Conservation (phyloP, 2,113 vertebrate genomes). For the Muscicapa adusta region DNA sequence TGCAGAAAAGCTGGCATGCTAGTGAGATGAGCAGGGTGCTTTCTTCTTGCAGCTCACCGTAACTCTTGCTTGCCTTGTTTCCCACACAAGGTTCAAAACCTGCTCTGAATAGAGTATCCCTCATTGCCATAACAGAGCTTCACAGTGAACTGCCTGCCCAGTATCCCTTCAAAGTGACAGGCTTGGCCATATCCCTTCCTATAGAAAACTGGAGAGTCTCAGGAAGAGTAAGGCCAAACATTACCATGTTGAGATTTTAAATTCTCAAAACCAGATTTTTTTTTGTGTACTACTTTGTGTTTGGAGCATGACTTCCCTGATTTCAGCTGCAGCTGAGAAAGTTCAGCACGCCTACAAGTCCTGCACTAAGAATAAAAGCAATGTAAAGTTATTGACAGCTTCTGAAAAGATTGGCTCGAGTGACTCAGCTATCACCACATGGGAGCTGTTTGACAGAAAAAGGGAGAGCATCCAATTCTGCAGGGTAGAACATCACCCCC, state of each 20-base stretch:
- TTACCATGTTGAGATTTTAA: not conserved
- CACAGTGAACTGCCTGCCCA: not conserved
- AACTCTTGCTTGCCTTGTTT: not conserved
- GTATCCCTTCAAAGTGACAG: not conserved
- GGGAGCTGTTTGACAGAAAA: slow-evolving; percentile 24
- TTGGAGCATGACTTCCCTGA: not conserved
- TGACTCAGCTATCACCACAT: slow-evolving; percentile 17
- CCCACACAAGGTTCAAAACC: not conserved
- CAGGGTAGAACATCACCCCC: not conserved
- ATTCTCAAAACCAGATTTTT: not conserved
- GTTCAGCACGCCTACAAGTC: not conserved
- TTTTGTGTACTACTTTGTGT: not conserved
- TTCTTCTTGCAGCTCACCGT: not conserved
- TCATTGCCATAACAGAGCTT: not conserved
- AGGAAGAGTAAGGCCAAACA: not conserved
- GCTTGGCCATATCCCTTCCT: not conserved
- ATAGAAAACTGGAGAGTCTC: not conserved
- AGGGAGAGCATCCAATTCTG: slow-evolving; percentile 1
- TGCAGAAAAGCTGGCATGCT: not conserved
- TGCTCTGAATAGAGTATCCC: not conserved
- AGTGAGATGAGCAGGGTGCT: not conserved
- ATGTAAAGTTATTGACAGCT: slow-evolving; percentile 13
- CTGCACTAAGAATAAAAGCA: slow-evolving; percentile 28
- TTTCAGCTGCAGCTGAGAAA: not conserved
- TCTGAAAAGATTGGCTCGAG: not conserved